Conservation (phyloP, 2,888 invertebrate species). For the Melieria picta region DNA sequence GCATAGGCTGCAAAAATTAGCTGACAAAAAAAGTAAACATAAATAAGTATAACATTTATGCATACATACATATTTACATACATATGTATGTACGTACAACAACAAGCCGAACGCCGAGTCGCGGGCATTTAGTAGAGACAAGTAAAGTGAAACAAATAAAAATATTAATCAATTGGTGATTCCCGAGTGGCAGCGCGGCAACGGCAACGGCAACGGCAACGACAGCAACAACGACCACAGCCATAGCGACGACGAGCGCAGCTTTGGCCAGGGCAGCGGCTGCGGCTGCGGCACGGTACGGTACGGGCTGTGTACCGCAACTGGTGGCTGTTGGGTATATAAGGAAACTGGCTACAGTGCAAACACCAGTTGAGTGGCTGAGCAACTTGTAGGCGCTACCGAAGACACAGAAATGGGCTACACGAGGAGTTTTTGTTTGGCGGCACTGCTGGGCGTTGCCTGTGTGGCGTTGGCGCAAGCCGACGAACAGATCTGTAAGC, state of each 20-base stretch:
- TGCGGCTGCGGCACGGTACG: slow-evolving; percentile 19
- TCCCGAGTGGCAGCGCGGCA: slow-evolving; percentile 37
- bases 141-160: slow-evolving; percentile 28
- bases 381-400: slow-evolving; percentile 32
- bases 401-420: slow-evolving; percentile 31
- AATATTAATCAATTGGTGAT: slow-evolving; percentile 43
- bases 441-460: slow-evolving; percentile 40
- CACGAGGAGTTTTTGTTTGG: slow-evolving; percentile 24
- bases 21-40: not conserved
- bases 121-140: slow-evolving; percentile 14
- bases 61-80: not conserved
- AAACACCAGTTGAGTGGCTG: slow-evolving; percentile 38
- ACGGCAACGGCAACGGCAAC: slow-evolving; percentile 8
- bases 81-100: not conserved
- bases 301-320: not conserved
- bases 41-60: not conserved
- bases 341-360: slow-evolving; percentile 43
- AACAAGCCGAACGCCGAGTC: not conserved
- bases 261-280: not conserved
- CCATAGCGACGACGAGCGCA: not conserved
- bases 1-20: not conserved
- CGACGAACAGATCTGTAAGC: slow-evolving; percentile 47
- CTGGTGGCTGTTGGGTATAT: slow-evolving; percentile 39
- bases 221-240: not conserved
- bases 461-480: slow-evolving; percentile 34